Conservation (phyloP, 1,140 invertebrate genomes). For the Drosophila bifasciata region DNA sequence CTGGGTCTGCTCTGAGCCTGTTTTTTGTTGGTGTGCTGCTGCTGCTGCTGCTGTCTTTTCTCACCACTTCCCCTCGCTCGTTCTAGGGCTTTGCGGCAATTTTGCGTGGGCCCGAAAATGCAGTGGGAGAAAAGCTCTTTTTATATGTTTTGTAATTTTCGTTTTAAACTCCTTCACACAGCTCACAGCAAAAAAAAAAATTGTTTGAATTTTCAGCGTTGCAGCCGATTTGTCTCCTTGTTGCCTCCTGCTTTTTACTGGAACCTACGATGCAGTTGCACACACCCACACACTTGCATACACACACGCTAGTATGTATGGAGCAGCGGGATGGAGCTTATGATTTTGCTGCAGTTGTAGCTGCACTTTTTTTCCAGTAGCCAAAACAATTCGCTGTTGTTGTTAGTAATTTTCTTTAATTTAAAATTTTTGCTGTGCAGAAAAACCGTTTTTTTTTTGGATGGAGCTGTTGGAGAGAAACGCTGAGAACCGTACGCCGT, state of each 20-base stretch:
- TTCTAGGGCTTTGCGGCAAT: neutral
- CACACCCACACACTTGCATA: slow-evolving; percentile 35
- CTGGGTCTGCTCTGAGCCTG: slow-evolving; percentile 20
- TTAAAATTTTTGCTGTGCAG: neutral
- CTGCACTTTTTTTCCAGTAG: neutral
- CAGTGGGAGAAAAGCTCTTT: too few species aligned
- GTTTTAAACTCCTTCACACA: slow-evolving; percentile 4
- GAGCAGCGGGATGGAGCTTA: slow-evolving; percentile 2
- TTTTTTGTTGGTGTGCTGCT: slow-evolving; percentile 42
- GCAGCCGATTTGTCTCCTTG: slow-evolving; percentile 4
- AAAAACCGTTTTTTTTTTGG: slow-evolving; percentile 14
- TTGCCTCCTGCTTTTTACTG: slow-evolving; percentile 17
- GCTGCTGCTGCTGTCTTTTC: slow-evolving; percentile 21
- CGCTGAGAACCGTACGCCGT: slow-evolving; percentile 51
- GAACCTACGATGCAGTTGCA: slow-evolving; percentile 40
- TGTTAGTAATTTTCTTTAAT: slow-evolving; percentile 5
- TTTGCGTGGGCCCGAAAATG: neutral
- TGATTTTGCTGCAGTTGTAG: too few species aligned
- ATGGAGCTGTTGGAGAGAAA: slow-evolving; percentile 18
- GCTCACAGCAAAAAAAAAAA: slow-evolving; percentile 21
- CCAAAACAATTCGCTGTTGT: slow-evolving; percentile 1
- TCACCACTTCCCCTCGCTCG: slow-evolving; percentile 8
- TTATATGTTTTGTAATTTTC: neutral
- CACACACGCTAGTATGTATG: slow-evolving; percentile 32
- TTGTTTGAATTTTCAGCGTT: slow-evolving; percentile 10